Base-by-base conservation (phyloP, 1,140 invertebrate species). In the roundworm (Caenorhabditis elegans) region DNA sequence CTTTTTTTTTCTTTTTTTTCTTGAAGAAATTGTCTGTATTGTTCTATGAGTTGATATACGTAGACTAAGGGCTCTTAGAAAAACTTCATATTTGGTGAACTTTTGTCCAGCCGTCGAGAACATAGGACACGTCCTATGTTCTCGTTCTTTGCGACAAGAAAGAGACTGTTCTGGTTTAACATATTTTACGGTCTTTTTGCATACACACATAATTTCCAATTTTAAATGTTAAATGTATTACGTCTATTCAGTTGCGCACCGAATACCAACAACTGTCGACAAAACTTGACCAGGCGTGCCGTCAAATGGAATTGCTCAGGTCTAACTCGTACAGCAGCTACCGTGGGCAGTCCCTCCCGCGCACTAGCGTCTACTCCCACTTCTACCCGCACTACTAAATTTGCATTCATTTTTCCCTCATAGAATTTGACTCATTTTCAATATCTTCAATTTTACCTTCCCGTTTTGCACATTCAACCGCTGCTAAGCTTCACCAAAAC, bases 341-440 rank as follows among this genome's bases (percentile, higher is more conserved):
- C 36, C 84, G 87, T 36, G 83, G 86, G 13, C 84, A 88, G 24
- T 86, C 86, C 17, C 55, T 65, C 36, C 86, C 87, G 13, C 83
- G 88, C 24, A 86, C 88, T 6, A 86, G 83, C 70, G 87, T 90
- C 55, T 90, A 86, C 79, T 82, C 78, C 43, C 84, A 88, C 70
- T 89, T 89, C 82, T 89, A 90, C 49, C 88, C 88, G 49, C 87
- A 89, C 80, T 90, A 88, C 79, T 89, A 49, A 85, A 43, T 82
- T 22, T 39, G 34, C 34, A 70, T 70, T 17, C 17, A 15, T 8
- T 10, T 34, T 60, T 34, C 26, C 53, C 8, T 43, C 39, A 5
- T 43, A 43, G 15, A 43, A 43, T 15, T 8, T 43, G 6, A 43
- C 39, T 8, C 15, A 8, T 43, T 8, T 15, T 43, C 5, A 15